Base-by-base conservation (phyloP, 2,888 invertebrate species). In the Chalcosyrphus nemorum region DNA sequence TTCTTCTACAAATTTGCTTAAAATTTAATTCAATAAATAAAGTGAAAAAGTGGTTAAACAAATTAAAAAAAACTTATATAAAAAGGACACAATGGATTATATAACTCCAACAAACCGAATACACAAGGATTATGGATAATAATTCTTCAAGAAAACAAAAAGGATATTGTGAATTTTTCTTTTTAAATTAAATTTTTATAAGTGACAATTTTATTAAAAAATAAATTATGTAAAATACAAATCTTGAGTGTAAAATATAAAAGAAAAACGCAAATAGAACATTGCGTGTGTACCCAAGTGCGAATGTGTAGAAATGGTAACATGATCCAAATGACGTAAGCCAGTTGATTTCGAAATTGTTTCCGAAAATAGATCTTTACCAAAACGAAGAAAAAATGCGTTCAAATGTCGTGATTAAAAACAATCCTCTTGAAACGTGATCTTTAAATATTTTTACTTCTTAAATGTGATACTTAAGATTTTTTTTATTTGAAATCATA, bases 251-350 rank as follows among this genome's bases (percentile, higher is more conserved):
- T 50, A 29, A 7, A 77, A 45, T 13, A 6, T 24, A 24, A 38
- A 29, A 1, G n/a, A 24, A 24, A 38, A 35, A 35, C 75, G 7
- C 11, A 80, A 80, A 80, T 80, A 80, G 78, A 70, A 43, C 29
- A 47, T 47, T 78, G 50, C 52, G 56, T 75, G 74, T 54, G 54
- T 41, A 47, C 63, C 17, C 32, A 19, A 38, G 45, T 52, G 70
- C 47, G 56, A 61, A 56, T 75, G 66, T 65, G 35, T 75, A 24
- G 65, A 52, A 59, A 47, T 24, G 61, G 82, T 74, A 84, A 84
- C 47, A 54, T 80, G 75, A 84, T 84, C 68, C 70, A 32, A 27
- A 65, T 80, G 74, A 78, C 78, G 68, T 50, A 84, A 84, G 50
- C 29, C 21, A 47, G 27, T 17, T 19, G 7, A 47, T 68, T 56